Evolutionary conservation across 2,888 invertebrate genomes (phyloP).

Genomic region (Aleiodes leptofemur): DNA sequence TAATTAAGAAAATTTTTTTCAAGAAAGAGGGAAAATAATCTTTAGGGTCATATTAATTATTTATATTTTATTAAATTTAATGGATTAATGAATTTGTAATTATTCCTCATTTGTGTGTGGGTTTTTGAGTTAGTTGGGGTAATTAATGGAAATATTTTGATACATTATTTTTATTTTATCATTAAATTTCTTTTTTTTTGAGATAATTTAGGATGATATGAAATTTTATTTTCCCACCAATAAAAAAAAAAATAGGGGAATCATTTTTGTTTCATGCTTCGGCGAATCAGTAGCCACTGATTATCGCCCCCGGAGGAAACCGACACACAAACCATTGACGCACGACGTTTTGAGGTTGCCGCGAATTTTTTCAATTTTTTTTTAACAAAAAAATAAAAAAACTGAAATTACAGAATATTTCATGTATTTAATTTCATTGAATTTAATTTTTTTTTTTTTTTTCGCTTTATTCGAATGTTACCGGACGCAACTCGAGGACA

Average conservation of each 20-base stretch:
- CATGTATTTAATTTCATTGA: constrained; percentile 48
- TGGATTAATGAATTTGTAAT: no score
- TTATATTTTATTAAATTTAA: background rate
- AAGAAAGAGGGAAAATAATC: no score
- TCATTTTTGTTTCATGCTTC: constrained; percentile 11
- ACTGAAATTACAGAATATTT: constrained; percentile 60
- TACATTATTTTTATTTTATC: background rate
- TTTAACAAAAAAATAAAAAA: constrained; percentile 49
- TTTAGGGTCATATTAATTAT: background rate
- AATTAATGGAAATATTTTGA: no score
- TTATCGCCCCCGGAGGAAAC: constrained; percentile 66
- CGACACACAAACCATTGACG: constrained; percentile 69
- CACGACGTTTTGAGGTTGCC: constrained; percentile 60
- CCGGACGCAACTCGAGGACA: constrained; percentile 61
- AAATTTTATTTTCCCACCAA: constrained; percentile 10
- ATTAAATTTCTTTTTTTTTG: background rate
- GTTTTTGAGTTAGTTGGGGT: no score
- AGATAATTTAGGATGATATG: background rate
- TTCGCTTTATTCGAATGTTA: constrained; percentile 50
- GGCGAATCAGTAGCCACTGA: constrained; percentile 52
- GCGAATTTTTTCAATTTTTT: constrained; percentile 45
- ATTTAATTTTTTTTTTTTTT: constrained; percentile 46
- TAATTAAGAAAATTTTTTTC: constrained; percentile 1
- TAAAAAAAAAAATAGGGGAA: constrained; percentile 3
- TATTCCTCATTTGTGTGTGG: no score